Evolutionary conservation across 1,140 invertebrate genomes (phyloP).

Genomic region (Callitettix versicolor): DNA sequence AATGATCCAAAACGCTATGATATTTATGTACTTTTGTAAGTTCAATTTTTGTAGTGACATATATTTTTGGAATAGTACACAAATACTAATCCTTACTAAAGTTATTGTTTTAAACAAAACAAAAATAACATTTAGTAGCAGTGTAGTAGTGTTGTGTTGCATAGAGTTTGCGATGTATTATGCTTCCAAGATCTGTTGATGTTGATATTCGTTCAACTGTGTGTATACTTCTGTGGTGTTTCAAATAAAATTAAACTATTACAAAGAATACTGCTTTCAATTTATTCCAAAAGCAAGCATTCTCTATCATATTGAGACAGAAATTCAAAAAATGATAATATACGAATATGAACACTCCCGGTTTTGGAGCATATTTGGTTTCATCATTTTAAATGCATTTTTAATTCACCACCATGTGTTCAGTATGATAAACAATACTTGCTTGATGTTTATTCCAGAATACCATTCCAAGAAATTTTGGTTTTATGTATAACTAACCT

Average conservation of each 20-base stretch:
- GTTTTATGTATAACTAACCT: too few species aligned
- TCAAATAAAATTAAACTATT: constrained; percentile 5
- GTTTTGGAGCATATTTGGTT: constrained; percentile 17
- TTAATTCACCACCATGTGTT: constrained; percentile 1
- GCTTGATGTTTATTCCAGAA: background rate
- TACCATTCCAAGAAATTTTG: too few species aligned
- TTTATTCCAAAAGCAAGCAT: constrained; percentile 18
- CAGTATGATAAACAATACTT: constrained; percentile 22
- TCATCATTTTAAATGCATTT: background rate
- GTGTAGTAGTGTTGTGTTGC: too few species aligned
- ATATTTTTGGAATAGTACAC: too few species aligned
- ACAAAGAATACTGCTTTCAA: background rate
- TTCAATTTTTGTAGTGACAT: too few species aligned
- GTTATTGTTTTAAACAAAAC: too few species aligned
- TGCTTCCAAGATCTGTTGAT: constrained; percentile 19
- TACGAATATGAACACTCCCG: constrained; percentile 20
- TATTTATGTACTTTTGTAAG: too few species aligned
- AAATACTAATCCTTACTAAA: too few species aligned
- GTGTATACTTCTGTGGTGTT: constrained; percentile 1
- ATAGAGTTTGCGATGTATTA: background rate
- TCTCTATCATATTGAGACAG: constrained; percentile 21
- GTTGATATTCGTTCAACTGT: constrained; percentile 19
- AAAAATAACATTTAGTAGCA: too few species aligned
- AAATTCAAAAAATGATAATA: constrained; percentile 6
- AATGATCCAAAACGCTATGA: too few species aligned